Percentiles rank a stretch among this genome's conserved stretches.
Evolutionary conservation across 1,140 invertebrate genomes (phyloP).

Genomic region (Camponotus floridanus): DNA sequence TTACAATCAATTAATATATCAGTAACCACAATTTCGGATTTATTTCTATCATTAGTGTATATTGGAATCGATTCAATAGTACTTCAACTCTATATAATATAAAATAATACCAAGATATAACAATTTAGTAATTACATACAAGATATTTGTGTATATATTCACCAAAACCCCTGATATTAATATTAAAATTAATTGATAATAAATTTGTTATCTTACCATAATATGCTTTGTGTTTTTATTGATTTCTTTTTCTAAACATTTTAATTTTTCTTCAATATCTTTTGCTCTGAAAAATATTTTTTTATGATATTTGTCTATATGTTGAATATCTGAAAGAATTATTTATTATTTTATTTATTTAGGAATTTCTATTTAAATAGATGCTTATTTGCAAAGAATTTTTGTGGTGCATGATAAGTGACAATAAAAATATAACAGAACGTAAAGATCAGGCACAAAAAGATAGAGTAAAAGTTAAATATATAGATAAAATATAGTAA

Average conservation of each 20-base stretch:
- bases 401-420: too few species aligned
- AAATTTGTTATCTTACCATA: neutral
- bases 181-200: neutral
- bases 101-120: slow-evolving; percentile 1
- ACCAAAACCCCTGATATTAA: neutral
- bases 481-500: too few species aligned
- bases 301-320: neutral
- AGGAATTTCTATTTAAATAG: too few species aligned
- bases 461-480: too few species aligned
- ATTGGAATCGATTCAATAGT: neutral
- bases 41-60: neutral
- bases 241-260: neutral
- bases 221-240: neutral
- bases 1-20: too few species aligned
- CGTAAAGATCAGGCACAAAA: too few species aligned
- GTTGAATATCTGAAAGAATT: neutral
- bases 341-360: too few species aligned
- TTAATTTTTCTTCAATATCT: neutral
- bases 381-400: too few species aligned
- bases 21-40: too few species aligned
- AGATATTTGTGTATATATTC: neutral
- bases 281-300: neutral
- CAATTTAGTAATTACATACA: neutral
- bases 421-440: too few species aligned
- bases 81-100: neutral